Conservation (phyloP, 2,797 vertebrate genomes). For the Malacoraja senta region DNA sequence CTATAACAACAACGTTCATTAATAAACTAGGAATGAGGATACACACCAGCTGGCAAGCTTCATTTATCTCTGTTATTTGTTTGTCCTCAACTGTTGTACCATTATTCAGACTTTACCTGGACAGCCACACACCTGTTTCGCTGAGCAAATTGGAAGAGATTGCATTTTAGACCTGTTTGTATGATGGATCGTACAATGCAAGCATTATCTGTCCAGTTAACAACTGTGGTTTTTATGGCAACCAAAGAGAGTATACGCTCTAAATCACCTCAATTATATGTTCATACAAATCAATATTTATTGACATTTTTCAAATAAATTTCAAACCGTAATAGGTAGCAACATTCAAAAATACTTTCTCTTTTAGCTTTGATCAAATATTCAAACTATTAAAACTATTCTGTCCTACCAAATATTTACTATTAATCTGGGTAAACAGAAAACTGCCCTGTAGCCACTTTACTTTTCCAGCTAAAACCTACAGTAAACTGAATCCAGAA, state of each 20-base stretch:
- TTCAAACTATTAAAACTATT: slow-evolving; percentile 13
- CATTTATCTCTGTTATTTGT: slow-evolving; percentile 31
- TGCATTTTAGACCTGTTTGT: background rate
- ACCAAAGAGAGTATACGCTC: background rate
- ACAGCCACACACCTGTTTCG: slow-evolving; percentile 34
- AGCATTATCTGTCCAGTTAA: slow-evolving; percentile 14
- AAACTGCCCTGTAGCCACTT: background rate
- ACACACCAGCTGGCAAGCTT: slow-evolving; percentile 34
- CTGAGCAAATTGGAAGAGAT: slow-evolving; percentile 27
- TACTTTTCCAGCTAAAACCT: background rate
- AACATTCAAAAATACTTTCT: background rate
- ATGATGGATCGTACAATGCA: slow-evolving; percentile 21
- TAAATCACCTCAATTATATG: background rate
- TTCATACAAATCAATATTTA: slow-evolving; percentile 25
- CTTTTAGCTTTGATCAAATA: background rate
- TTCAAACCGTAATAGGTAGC: background rate
- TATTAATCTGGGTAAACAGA: background rate
- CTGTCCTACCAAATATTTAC: background rate
- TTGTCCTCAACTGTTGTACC: slow-evolving; percentile 35
- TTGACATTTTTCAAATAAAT: background rate
- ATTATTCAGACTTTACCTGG: slow-evolving; percentile 35
- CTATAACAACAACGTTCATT: slow-evolving; percentile 33
- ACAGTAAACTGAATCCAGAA: background rate
- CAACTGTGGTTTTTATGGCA: slow-evolving; percentile 21
- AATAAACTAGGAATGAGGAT: slow-evolving; percentile 28